Evolutionary conservation across 2,888 invertebrate genomes (phyloP).

Genomic region (Lasioglossum vierecki): DNA sequence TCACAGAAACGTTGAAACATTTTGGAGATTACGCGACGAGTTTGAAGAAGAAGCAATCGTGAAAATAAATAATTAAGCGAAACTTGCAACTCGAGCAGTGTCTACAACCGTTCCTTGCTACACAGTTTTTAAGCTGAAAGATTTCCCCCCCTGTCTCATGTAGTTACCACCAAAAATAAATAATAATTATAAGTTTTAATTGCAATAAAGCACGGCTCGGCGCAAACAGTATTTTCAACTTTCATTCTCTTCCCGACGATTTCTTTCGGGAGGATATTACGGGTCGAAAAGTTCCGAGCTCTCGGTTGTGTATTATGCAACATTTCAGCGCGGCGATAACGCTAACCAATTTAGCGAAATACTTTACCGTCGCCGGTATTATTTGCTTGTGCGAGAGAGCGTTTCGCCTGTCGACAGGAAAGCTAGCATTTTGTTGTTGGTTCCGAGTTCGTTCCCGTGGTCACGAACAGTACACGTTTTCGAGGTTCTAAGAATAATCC

Average conservation of each 20-base stretch:
- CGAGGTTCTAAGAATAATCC: slow-evolving; percentile 41
- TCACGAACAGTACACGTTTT: slow-evolving; percentile 30
- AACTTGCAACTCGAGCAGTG: neutral
- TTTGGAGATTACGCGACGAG: too few relatives aligned
- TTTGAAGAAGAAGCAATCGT: too few relatives aligned
- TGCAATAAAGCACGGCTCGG: neutral
- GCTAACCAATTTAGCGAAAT: neutral
- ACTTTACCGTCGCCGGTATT: neutral
- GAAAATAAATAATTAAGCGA: neutral
- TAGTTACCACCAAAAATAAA: neutral
- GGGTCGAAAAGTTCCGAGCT: neutral
- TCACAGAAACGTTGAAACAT: too few relatives aligned
- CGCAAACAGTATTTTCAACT: neutral
- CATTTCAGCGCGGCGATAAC: neutral
- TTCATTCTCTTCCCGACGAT: neutral
- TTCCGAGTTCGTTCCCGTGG: neutral
- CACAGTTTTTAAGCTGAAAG: neutral
- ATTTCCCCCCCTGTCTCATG: neutral
- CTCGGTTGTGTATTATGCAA: neutral
- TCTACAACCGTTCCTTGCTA: neutral
- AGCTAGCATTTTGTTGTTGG: neutral
- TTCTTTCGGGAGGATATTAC: neutral
- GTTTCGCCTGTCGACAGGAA: neutral
- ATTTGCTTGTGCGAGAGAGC: neutral
- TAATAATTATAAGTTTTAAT: neutral